Conservation (phyloP, 2,797 vertebrate species). For the Enteromius paludinosus region DNA sequence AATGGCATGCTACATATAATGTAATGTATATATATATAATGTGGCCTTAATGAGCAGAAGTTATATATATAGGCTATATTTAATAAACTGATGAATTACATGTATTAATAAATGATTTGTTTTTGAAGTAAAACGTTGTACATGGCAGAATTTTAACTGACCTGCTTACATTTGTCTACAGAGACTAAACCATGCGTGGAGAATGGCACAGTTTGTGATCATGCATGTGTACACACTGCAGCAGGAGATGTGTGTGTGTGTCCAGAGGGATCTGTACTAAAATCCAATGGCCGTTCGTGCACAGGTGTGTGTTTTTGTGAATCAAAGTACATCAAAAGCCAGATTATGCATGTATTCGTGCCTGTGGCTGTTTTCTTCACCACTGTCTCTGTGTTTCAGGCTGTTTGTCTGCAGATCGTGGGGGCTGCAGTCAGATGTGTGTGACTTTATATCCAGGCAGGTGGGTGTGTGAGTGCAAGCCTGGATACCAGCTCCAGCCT, state of each 20-base stretch:
- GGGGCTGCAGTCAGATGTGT: constrained; percentile 92
- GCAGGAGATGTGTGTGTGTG: constrained; percentile 85
- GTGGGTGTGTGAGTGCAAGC: constrained; percentile 88
- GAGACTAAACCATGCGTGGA: constrained; percentile 82
- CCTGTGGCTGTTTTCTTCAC: not conserved
- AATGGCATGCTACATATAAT: too few relatives aligned
- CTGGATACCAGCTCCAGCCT: constrained; percentile 85
- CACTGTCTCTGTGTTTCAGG: constrained; percentile 74
- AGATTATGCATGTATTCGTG: not conserved
- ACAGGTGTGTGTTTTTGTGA: constrained; percentile 75
- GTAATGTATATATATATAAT: too few relatives aligned
- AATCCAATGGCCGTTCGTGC: constrained; percentile 83
- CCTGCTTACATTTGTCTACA: constrained; percentile 58
- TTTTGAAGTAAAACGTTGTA: too few relatives aligned
- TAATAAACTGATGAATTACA: too few relatives aligned
- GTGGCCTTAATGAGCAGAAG: too few relatives aligned
- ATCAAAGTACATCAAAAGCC: constrained; percentile 17
- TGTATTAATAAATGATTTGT: too few relatives aligned
- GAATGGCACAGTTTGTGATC: constrained; percentile 78
- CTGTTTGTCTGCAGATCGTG: constrained; percentile 87
- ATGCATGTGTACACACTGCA: constrained; percentile 82
- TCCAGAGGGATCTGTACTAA: constrained; percentile 85
- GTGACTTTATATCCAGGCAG: constrained; percentile 71
- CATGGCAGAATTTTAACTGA: not conserved
- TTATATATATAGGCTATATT: too few relatives aligned